These are phyloP conservation scores for Electrophaes corylata DNA, from an alignment of 2,888 invertebrate species.

Conservation along the genomic window DNA sequence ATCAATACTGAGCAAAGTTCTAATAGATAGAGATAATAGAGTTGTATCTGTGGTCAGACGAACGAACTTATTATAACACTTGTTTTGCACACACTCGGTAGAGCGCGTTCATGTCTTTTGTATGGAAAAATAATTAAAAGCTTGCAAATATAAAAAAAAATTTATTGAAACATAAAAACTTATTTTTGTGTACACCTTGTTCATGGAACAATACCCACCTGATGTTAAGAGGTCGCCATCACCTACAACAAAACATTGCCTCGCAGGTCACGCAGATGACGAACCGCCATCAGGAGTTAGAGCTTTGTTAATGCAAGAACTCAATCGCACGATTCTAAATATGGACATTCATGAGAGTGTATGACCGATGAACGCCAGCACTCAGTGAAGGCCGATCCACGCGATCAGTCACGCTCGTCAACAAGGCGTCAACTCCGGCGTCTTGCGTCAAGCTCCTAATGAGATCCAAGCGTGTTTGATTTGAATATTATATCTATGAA, in stretches of 20 bases:
- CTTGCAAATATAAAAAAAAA: no score
- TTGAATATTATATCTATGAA: background rate
- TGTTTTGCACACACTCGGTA: background rate
- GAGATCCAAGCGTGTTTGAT: background rate
- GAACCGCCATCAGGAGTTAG: background rate
- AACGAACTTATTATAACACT: background rate
- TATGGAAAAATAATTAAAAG: background rate
- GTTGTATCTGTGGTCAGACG: no score
- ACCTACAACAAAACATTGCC: no score
- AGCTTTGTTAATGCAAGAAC: background rate
- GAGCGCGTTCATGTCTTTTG: constrained; percentile 20
- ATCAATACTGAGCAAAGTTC: no score
- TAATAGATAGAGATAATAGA: no score
- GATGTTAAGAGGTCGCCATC: no score
- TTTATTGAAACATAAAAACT: no score
- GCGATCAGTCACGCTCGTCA: constrained; percentile 21
- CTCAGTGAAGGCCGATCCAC: constrained; percentile 2
- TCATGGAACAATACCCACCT: no score
- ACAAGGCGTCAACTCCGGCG: background rate
- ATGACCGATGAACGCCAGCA: constrained; percentile 8
- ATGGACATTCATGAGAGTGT: background rate
- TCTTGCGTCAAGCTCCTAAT: background rate
- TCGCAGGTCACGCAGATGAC: no score
- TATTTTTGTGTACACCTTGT: no score
- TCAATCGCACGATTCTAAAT: background rate